These are phyloP conservation scores for Oscheius sp. DNA, from an alignment of 2,888 invertebrate species.

Conservation along the genomic window DNA sequence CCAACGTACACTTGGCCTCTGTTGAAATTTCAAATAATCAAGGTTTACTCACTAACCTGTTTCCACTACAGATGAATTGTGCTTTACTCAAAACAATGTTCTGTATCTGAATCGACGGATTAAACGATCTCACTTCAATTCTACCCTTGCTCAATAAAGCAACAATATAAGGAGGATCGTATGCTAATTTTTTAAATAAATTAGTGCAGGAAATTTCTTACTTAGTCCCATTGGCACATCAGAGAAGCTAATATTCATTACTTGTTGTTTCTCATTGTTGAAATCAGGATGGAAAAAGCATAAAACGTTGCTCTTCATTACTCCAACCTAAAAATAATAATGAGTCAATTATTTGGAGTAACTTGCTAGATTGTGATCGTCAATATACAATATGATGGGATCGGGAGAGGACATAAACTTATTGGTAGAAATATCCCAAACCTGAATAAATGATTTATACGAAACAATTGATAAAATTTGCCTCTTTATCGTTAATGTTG, in stretches of 20 bases:
- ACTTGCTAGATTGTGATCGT: constrained; percentile 2
- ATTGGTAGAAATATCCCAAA: neutral
- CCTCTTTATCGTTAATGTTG: neutral
- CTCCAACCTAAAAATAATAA: constrained; percentile 12
- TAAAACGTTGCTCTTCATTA: neutral
- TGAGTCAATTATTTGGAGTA: neutral
- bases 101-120: constrained; percentile 84
- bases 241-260: constrained; percentile 8
- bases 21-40: neutral
- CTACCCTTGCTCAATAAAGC: constrained; percentile 80
- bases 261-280: neutral
- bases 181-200: constrained; percentile 70
- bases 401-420: neutral
- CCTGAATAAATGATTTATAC: neutral
- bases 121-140: constrained; percentile 86
- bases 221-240: constrained; percentile 10
- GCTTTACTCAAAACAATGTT: constrained; percentile 77
- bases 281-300: neutral
- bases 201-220: neutral
- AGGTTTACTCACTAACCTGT: neutral
- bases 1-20: constrained; percentile 59
- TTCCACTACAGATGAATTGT: constrained; percentile 33
- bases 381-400: neutral
- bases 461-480: neutral
- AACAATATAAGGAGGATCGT: constrained; percentile 91